A percentile compares a stretch with the other conserved stretches of the same genome.
These are phyloP conservation scores for Tetranychus truncatus DNA, from an alignment of 2,888 invertebrate genomes.

Conservation along the genomic window DNA sequence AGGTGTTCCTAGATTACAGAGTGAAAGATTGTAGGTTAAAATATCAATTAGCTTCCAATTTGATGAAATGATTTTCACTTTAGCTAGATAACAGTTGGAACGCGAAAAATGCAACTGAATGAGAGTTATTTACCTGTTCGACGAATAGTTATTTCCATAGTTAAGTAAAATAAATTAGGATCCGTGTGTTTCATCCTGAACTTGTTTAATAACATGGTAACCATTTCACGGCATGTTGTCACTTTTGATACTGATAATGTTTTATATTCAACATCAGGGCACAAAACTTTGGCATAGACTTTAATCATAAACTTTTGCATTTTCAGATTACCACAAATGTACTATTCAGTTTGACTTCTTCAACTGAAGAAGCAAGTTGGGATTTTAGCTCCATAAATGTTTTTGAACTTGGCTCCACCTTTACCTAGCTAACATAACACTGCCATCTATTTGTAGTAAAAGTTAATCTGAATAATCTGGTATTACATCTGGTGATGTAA, in stretches of 20 bases:
- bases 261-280: slow-evolving; percentile 87
- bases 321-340: background rate
- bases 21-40: slow-evolving; percentile 12
- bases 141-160: slow-evolving; percentile 78
- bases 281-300: slow-evolving; percentile 68
- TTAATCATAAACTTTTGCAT: slow-evolving; percentile 36
- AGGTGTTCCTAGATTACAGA: slow-evolving; percentile 25
- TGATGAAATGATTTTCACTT: too few relatives aligned
- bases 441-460: too few relatives aligned
- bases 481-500: too few relatives aligned
- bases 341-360: background rate
- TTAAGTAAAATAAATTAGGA: slow-evolving; percentile 73
- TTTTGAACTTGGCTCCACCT: too few relatives aligned
- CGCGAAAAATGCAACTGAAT: too few relatives aligned
- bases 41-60: background rate
- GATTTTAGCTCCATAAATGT: too few relatives aligned
- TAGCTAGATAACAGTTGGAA: too few relatives aligned
- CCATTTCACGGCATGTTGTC: slow-evolving; percentile 68
- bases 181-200: slow-evolving; percentile 78
- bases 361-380: background rate
- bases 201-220: slow-evolving; percentile 63
- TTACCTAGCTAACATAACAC: too few relatives aligned
- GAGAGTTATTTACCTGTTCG: slow-evolving; percentile 38
- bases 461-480: too few relatives aligned
- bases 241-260: slow-evolving; percentile 73